Conservation (phyloP, 1,140 invertebrate species). For the Pectinophora gossypiella region DNA sequence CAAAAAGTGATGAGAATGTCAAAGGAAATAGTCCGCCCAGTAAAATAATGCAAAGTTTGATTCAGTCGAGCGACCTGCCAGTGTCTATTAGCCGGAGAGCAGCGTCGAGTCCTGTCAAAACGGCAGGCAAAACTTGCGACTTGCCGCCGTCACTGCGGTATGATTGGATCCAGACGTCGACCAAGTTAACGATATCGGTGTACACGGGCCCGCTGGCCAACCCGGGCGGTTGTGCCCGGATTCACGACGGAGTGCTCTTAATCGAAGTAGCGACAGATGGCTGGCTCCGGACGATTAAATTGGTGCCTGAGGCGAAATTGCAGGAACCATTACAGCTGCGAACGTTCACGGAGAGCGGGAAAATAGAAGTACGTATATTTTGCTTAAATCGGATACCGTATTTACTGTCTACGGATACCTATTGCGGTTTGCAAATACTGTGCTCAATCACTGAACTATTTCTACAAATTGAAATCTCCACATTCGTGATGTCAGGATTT, state of each 20-base stretch:
- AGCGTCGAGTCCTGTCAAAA: constrained; percentile 45
- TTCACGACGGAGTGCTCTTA: constrained; percentile 45
- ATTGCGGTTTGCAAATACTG: too few species aligned
- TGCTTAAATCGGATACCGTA: background rate
- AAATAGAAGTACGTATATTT: constrained; percentile 55
- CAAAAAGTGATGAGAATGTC: constrained; percentile 55
- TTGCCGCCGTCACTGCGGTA: constrained; percentile 71
- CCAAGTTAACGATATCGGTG: constrained; percentile 78
- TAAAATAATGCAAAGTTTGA: constrained; percentile 68
- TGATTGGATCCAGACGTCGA: constrained; percentile 83
- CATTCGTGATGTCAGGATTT: too few species aligned
- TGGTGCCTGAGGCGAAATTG: constrained; percentile 51
- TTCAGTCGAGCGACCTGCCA: constrained; percentile 61
- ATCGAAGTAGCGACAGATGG: constrained; percentile 63
- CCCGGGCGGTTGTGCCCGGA: constrained; percentile 63
- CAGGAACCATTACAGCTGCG: constrained; percentile 50
- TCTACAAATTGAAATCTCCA: too few species aligned
- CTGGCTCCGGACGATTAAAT: constrained; percentile 56
- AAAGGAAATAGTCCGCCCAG: constrained; percentile 62
- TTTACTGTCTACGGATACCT: background rate
- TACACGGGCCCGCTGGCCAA: constrained; percentile 78
- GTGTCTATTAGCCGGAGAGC: constrained; percentile 64
- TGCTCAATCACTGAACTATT: too few species aligned
- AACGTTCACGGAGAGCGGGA: constrained; percentile 61
- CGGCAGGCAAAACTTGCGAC: constrained; percentile 33